phyloP scores from a whole-genome alignment of 2,113 vertebrate genomes.

The Gallinago media region DNA sequence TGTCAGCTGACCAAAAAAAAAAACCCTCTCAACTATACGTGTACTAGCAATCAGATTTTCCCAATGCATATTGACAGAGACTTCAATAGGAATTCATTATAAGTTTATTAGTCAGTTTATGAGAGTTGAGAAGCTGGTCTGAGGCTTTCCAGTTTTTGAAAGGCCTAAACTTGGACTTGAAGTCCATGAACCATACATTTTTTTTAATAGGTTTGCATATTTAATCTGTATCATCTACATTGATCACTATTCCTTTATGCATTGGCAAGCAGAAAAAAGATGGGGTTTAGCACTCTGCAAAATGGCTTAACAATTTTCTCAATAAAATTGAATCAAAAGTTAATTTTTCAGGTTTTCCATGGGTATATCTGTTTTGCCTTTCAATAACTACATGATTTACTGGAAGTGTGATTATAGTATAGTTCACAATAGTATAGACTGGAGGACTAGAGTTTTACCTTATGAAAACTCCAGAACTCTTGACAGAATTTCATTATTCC shows the following conservation, averaged over 20 bases:
- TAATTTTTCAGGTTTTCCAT: background rate
- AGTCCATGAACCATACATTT: rapidly evolving
- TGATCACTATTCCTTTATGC: background rate
- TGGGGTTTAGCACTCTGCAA: background rate
- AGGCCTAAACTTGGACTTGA: background rate
- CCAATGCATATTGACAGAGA: background rate
- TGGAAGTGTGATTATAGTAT: background rate
- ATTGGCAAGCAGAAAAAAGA: background rate
- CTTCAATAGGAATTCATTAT: background rate
- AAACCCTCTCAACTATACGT: background rate
- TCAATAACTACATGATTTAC: background rate
- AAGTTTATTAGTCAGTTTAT: background rate
- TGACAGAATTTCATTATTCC: background rate
- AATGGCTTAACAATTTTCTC: background rate
- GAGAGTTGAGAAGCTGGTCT: background rate
- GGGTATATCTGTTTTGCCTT: background rate
- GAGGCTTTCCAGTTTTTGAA: background rate
- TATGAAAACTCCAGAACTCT: background rate
- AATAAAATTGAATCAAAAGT: background rate
- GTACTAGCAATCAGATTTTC: background rate
- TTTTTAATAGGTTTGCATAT: background rate
- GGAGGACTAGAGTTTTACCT: background rate
- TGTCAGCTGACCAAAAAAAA: background rate
- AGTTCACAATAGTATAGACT: background rate
- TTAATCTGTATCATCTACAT: background rate